Conservation (phyloP, 2,888 invertebrate species). For the Brenthis ino region DNA sequence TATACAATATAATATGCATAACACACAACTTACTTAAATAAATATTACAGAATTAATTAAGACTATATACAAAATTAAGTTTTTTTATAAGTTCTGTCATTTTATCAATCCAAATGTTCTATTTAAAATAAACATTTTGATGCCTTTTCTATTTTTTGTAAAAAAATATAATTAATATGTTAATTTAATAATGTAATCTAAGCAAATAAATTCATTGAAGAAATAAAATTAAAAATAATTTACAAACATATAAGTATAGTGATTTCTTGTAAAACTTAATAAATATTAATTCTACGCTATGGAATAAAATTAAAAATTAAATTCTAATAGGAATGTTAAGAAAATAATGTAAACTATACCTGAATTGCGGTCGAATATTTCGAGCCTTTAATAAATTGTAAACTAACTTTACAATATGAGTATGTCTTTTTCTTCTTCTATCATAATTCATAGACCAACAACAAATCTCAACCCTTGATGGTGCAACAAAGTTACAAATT, state of each 20-base stretch:
- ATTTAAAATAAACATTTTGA: not conserved
- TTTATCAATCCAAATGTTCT: not conserved
- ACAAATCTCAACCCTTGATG: too few species aligned
- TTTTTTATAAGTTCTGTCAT: not conserved
- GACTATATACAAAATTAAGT: slow-evolving; percentile 11
- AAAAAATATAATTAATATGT: slow-evolving; percentile 3
- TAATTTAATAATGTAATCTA: not conserved
- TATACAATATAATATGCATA: slow-evolving; percentile 1
- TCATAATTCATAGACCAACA: too few species aligned
- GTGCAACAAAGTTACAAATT: too few species aligned
- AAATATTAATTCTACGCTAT: not conserved
- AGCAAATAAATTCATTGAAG: slow-evolving; percentile 5
- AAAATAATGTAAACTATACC: too few species aligned
- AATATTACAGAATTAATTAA: not conserved
- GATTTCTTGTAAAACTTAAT: not conserved
- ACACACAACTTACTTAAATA: not conserved
- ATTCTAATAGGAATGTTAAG: slow-evolving; percentile 1
- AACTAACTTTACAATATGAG: too few species aligned
- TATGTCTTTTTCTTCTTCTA: too few species aligned
- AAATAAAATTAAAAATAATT: slow-evolving; percentile 4
- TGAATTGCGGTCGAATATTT: too few species aligned
- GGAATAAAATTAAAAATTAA: not conserved
- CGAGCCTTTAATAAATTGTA: too few species aligned
- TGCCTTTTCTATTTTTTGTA: not conserved
- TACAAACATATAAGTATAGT: not conserved